Conservation (phyloP, 2,113 vertebrate species). For the Oryzias woworae region DNA sequence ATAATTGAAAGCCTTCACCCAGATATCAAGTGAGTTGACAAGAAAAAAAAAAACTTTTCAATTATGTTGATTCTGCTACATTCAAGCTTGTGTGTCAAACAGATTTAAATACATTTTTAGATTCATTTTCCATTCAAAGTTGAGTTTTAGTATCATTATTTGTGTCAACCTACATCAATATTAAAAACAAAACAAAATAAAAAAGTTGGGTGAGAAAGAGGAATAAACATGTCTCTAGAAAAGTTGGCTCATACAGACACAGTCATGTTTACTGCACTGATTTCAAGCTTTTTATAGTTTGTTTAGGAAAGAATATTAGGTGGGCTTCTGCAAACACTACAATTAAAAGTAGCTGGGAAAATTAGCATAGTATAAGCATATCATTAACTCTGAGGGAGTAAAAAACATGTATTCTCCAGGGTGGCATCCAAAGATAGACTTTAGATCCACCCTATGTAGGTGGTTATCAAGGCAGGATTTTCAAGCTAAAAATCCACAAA, state of each 20-base stretch:
- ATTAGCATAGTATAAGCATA: constrained; percentile 68
- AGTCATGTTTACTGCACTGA: constrained; percentile 35
- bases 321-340: constrained; percentile 61
- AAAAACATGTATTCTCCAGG: constrained; percentile 61
- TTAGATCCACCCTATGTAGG: constrained; percentile 57
- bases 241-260: constrained; percentile 27
- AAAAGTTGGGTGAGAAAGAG: background rate
- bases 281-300: constrained; percentile 61
- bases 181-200: too few relatives aligned
- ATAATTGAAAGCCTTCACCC: too few relatives aligned
- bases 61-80: too few relatives aligned
- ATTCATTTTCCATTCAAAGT: too few relatives aligned
- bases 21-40: too few relatives aligned
- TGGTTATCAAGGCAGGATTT: constrained; percentile 38
- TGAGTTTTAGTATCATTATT: too few relatives aligned
- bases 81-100: too few relatives aligned
- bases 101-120: too few relatives aligned
- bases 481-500: constrained; percentile 41
- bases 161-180: too few relatives aligned
- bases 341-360: constrained; percentile 70
- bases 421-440: constrained; percentile 68
- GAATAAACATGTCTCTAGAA: constrained; percentile 6
- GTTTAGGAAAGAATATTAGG: constrained; percentile 60
- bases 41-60: too few relatives aligned
- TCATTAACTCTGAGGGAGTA: constrained; percentile 69